phyloP scores from a whole-genome alignment of 2,797 vertebrate genomes.

The Merluccius polli region DNA sequence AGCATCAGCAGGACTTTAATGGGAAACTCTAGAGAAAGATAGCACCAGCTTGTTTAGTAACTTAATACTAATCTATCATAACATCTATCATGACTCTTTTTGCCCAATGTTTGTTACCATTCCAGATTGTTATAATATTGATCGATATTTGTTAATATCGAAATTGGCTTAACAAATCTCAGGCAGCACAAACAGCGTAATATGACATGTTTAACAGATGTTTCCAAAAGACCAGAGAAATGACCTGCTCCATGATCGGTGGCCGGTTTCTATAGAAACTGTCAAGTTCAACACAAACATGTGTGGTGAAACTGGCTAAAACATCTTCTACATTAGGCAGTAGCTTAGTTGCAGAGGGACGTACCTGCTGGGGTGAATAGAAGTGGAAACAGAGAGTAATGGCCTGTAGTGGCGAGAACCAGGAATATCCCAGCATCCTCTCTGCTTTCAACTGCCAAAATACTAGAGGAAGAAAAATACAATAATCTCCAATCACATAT shows the following conservation, averaged over 20 bases:
- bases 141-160: background rate
- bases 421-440: slow-evolving; percentile 88
- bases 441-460: slow-evolving; percentile 85
- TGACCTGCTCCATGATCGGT: no score
- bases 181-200: background rate
- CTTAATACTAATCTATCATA: background rate
- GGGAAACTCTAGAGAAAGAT: slow-evolving; percentile 79
- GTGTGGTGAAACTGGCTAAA: no score
- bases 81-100: background rate
- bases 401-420: slow-evolving; percentile 83
- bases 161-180: background rate
- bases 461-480: slow-evolving; percentile 55
- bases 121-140: no score
- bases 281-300: no score
- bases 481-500: background rate
- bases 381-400: slow-evolving; percentile 90
- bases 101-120: background rate
- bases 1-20: slow-evolving; percentile 90
- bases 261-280: no score
- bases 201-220: background rate
- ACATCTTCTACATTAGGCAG: background rate
- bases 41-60: background rate
- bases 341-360: background rate
- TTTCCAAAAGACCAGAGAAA: no score
- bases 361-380: slow-evolving; percentile 88